Evolutionary conservation across 1,140 invertebrate species (phyloP), one percentile per base, ranked within the genome.

Genomic region (Pseudoatta argentina): DNA sequence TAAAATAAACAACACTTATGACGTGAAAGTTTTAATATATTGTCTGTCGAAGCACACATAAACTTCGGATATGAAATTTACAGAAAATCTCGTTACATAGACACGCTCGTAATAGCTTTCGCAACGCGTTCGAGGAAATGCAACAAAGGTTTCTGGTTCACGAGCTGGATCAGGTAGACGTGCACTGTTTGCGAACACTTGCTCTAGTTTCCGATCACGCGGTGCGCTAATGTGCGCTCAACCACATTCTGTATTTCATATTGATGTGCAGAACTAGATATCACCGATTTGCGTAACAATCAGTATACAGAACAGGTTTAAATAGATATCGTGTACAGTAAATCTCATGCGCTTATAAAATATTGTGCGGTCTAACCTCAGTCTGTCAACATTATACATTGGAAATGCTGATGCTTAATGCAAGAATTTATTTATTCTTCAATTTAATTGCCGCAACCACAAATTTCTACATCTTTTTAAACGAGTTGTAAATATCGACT

Each of bases 191-290:
- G 55, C 88, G 73, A 89, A 89, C 76, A 89, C 83, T 79, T 89
- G 88, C 86, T 89, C 88, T 79, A 89, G 85, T 87, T 89, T 89
- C 88, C 51, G 73, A 86, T 89, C 88, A 89, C 88, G 88, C 82
- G 76, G 88, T 53, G 61, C 24, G 88, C 61, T 89, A 89, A 89
- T 89, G 88, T 89, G 88, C 88, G 81, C 86, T 59, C 79, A 81
- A 89, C 85, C 88, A 75, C 85, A 87, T 89, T 89, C 78, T 78
- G 61, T 75, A 89, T 89, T 89, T 88, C 88, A 89, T 89, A 89
- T 89, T 85, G 88, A 89, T 88, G 88, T 73, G 34, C 53, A 66
- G 53, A 67, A 81, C 72, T 88, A 75, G 63, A 51, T 72, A 66
- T 64, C 48, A 27, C 53, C 39, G 59, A 75, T 69, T 61, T 61